These are phyloP conservation scores for Carpatolechia fugitivella DNA, from an alignment of 2,888 invertebrate species.

Conservation along the genomic window DNA sequence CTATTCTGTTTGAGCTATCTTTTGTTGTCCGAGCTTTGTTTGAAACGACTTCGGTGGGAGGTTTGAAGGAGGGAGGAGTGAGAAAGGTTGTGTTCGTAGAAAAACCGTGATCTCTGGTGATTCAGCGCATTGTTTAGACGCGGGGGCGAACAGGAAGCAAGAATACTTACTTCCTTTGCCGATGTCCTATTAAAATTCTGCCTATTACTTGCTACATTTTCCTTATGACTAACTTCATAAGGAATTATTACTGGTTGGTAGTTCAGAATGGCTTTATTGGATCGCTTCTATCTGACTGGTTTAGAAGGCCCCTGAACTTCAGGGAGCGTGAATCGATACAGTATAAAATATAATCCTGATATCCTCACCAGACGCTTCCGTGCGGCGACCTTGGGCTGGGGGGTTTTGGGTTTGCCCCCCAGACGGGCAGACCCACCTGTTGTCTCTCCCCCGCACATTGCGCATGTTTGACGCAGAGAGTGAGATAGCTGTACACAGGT, in stretches of 20 bases:
- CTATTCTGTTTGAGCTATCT: conserved; percentile 8
- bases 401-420: neutral
- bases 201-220: conserved; percentile 1
- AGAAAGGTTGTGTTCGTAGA: conserved; percentile 5
- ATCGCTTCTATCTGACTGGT: neutral
- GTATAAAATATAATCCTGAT: conserved; percentile 59
- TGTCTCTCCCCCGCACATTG: conserved; percentile 52
- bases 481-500: conserved; percentile 57
- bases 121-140: conserved; percentile 2
- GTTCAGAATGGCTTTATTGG: too few relatives aligned
- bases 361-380: conserved; percentile 72
- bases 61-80: neutral
- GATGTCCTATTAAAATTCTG: neutral
- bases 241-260: neutral
- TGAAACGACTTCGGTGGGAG: neutral
- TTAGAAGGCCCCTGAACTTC: neutral
- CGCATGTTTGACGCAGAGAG: conserved; percentile 70
- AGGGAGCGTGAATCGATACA: conserved; percentile 48
- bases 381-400: conserved; percentile 66
- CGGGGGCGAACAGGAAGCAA: conserved; percentile 10
- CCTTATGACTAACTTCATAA: neutral
- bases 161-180: conserved; percentile 5
- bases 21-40: conserved; percentile 1
- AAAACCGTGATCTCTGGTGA: conserved; percentile 8
- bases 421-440: conserved; percentile 52